Conservation (phyloP, 2,888 invertebrate species). For the Seira musarum region DNA sequence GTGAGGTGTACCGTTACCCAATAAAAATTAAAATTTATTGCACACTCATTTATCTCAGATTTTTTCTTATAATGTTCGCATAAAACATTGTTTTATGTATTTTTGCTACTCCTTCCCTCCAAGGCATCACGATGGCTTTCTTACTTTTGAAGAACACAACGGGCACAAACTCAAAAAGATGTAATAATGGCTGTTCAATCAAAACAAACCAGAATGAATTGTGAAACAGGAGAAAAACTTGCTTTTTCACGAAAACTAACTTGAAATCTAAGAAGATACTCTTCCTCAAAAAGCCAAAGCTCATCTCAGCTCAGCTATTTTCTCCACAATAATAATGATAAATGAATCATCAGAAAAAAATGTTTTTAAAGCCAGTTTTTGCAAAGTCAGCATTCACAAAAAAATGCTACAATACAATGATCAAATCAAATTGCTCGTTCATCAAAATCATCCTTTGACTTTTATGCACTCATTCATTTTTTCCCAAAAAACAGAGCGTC, state of each 20-base stretch:
- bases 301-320: too few relatives aligned
- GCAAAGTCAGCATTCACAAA: too few relatives aligned
- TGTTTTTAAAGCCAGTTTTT: too few relatives aligned
- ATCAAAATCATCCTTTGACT: neutral
- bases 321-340: neutral
- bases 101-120: neutral
- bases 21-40: conserved; percentile 47
- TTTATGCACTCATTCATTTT: neutral
- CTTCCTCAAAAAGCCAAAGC: too few relatives aligned
- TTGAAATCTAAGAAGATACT: too few relatives aligned
- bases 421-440: neutral
- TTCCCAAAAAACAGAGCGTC: too few relatives aligned
- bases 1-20: conserved; percentile 34
- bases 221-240: neutral
- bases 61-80: too few relatives aligned
- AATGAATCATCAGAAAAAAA: neutral
- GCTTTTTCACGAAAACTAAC: neutral
- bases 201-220: neutral
- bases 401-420: neutral
- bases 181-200: neutral
- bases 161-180: neutral
- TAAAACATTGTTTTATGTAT: too few relatives aligned
- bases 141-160: neutral
- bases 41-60: too few relatives aligned
- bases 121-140: neutral